A percentile compares a stretch with the other conserved stretches of the same genome.
These are phyloP conservation scores for Heterocephalus glaber DNA, from an alignment of 2,113 vertebrate species.

Conservation along the genomic window DNA sequence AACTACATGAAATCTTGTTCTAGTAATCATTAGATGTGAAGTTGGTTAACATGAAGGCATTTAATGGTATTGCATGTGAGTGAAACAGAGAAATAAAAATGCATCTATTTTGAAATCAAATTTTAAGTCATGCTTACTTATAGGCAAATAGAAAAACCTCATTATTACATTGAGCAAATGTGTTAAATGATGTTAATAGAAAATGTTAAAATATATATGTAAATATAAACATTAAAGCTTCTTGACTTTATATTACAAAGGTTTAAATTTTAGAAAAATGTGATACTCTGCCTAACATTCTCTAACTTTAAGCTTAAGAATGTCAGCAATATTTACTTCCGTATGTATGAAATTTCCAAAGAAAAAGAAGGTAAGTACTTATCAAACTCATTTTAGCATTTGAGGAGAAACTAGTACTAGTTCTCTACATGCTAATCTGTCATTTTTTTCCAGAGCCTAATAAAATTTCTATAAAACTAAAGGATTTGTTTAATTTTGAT, in stretches of 20 bases:
- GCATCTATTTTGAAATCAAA: constrained; percentile 74
- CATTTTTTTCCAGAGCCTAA: background rate
- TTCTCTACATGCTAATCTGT: background rate
- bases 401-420: constrained; percentile 25
- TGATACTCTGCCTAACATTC: constrained; percentile 54
- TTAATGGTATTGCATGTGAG: constrained; percentile 62
- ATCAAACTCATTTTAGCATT: constrained; percentile 38
- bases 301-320: constrained; percentile 56
- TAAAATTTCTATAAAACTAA: constrained; percentile 30
- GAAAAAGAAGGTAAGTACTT: constrained; percentile 28
- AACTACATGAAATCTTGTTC: constrained; percentile 69
- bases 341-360: constrained; percentile 29
- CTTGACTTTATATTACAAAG: background rate
- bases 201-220: background rate
- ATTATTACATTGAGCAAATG: constrained; percentile 50
- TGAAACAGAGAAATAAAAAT: constrained; percentile 73
- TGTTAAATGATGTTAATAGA: background rate
- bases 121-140: constrained; percentile 54
- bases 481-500: background rate
- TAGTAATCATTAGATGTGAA: constrained; percentile 63
- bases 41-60: constrained; percentile 72
- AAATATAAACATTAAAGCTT: background rate
- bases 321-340: constrained; percentile 50
- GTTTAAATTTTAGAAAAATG: constrained; percentile 44
- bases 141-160: constrained; percentile 42